Evolutionary conservation across 2,113 vertebrate species (phyloP), one percentile per base, ranked within the genome.

Genomic region (Hyla sarda): DNA sequence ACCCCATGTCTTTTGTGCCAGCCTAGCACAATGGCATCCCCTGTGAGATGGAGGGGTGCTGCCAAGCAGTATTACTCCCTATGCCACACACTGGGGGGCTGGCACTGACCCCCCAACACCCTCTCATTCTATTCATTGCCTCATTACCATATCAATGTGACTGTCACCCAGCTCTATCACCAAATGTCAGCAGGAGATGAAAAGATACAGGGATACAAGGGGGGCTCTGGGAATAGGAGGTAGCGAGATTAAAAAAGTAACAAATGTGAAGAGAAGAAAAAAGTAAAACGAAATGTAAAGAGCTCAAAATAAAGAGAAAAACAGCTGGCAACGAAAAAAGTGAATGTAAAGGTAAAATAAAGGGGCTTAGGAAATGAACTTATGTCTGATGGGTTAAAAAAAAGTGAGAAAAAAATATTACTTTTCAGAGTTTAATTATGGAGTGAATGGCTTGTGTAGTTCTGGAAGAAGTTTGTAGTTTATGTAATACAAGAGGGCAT

Each of bases 31-130:
- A 86, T 82, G 78, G 67, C 16, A 74, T 74, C 67, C 69, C n/a
- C 69, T 82, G 67, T 82, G 85, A 48, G 78, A 73, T 82, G 28
- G 41, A 50, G 77, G 83, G 30, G 77, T 82, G 54, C 77, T 86
- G 85, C 85, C 85, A 86, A 79, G 76, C 65, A 60, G 52, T 86
- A 82, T 86, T 74, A 86, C 77, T 80, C 77, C 85, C 85, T 41
- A 50, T 86, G 77, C 67, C 85, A 82, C 85, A 86, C 85, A 86
- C 77, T 74, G 65, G 84, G 84, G 76, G 78, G 25, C 30, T 86
- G 85, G 85, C 78, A 86, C 67, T 81, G 67, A 73, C 75, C 84
- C 52, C 30, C 77, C 85, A 69, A 73, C 76, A 81, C 67, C 65
- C 52, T 72, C 54, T 77, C 41, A 62, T 60, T 74, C 85, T 74